Base-by-base conservation (phyloP, 2,888 invertebrate species). In the Melipona bicolor region DNA sequence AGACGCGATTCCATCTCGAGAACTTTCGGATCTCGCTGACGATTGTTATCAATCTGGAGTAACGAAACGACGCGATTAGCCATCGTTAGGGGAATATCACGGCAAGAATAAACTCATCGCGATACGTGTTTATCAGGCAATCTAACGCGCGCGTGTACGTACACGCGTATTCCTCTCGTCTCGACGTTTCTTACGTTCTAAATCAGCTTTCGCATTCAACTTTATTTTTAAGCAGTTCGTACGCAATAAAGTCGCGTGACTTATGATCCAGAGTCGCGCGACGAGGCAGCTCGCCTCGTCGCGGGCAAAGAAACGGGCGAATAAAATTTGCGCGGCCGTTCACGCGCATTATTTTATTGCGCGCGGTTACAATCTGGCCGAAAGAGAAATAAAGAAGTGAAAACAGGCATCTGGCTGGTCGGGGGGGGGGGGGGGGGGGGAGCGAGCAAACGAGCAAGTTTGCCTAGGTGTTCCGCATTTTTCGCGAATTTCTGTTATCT, bases 401-500 rank as follows among this genome's bases (percentile, higher is more conserved):
- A 43, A 77, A 82, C 72, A 69, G 64, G 32, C 71, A 32, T 24
- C 76, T 24, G 56, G 50, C 43, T 32, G 19, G 59, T 64, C n/a
- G 36, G 27, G 73, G 81, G n/a, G n/a, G n/a, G n/a, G n/a, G n/a
- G 27, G 73, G 81, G 36, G 27, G 73, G 81, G 70, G 65, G 64
- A 72, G 65, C 77, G 64, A 36, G 76, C 79, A 64, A 79, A 72
- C 73, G 69, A 74, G 62, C 72, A 49, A 50, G 49, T 17, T 56
- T 19, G 56, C 67, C 74, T 67, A 65, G 54, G 32, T 71, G 56
- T 71, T 82, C 61, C 62, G 64, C 36, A 75, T 84, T 79, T 85
- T 84, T 84, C 80, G 36, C 71, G 72, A 75, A 77, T 74, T 68
- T 68, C 75, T 65, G 52, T 74, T 70, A 80, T 76, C 71, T 54